Conservation (phyloP, 2,888 invertebrate genomes). For the Digitonthophagus gazella region DNA sequence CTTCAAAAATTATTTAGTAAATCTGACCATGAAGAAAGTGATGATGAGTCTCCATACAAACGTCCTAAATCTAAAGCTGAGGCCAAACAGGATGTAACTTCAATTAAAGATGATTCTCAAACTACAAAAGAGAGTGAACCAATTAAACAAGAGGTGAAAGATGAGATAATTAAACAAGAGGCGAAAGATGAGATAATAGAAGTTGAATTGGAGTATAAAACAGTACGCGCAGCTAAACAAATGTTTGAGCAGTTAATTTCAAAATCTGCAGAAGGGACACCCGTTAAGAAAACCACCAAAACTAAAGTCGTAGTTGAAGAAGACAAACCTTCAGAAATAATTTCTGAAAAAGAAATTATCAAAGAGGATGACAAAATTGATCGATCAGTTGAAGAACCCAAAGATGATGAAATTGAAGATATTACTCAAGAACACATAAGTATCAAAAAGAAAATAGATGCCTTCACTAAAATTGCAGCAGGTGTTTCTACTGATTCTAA, state of each 20-base stretch:
- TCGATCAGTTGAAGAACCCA: neutral
- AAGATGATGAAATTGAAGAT: slow-evolving; percentile 1
- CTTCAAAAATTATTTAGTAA: slow-evolving; percentile 52
- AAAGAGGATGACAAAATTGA: neutral
- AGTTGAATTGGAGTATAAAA: slow-evolving; percentile 35
- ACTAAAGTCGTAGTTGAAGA: slow-evolving; percentile 9
- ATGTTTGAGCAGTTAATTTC: slow-evolving; percentile 49
- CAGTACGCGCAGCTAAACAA: slow-evolving; percentile 45
- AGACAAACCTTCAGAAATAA: neutral
- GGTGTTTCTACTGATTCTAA: slow-evolving; percentile 14
- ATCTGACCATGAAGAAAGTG: slow-evolving; percentile 42
- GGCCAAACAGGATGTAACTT: slow-evolving; percentile 15
- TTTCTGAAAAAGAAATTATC: slow-evolving; percentile 16
- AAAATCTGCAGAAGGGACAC: slow-evolving; percentile 45
- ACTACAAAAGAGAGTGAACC: slow-evolving; percentile 9
- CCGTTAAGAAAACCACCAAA: slow-evolving; percentile 38
- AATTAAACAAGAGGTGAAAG: slow-evolving; percentile 3
- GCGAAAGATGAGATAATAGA: slow-evolving; percentile 31
- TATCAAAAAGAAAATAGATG: neutral
- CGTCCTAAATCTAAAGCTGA: slow-evolving; percentile 22
- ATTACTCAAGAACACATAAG: neutral
- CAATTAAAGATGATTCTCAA: neutral
- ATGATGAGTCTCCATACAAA: slow-evolving; percentile 34
- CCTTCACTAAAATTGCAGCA: neutral
- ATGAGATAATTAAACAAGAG: slow-evolving; percentile 29